Conservation (phyloP, 1,140 invertebrate genomes). For the Alviniconcha marisindica region DNA sequence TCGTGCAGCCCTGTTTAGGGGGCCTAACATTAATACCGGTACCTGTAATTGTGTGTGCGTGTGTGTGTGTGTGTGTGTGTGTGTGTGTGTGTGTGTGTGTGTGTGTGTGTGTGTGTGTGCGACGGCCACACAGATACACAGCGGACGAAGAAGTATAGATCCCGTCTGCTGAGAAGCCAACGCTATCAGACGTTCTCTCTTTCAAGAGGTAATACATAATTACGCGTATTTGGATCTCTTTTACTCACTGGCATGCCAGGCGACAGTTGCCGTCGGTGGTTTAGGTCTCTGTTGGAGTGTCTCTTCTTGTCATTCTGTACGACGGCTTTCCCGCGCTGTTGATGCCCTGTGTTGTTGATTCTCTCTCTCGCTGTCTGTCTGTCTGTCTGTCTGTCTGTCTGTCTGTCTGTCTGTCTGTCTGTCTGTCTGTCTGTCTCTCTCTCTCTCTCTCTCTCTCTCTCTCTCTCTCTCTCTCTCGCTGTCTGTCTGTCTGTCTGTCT, state of each 20-base stretch:
- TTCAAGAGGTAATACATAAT: not conserved
- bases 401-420: not conserved
- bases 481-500: constrained; percentile 19
- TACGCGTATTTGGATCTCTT: not conserved
- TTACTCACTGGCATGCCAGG: not conserved
- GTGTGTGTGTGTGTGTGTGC: not conserved
- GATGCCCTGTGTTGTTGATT: not conserved
- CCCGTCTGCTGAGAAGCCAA: not conserved
- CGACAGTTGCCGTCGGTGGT: not conserved
- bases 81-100: not conserved
- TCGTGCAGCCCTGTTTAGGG: too few species aligned
- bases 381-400: constrained; percentile 18
- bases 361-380: not conserved
- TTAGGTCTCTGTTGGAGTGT: not conserved
- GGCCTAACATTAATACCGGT: too few species aligned
- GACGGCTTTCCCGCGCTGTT: not conserved
- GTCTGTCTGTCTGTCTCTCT: constrained; percentile 18
- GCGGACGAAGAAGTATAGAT: not conserved
- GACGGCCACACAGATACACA: not conserved
- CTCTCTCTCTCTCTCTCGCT: constrained; percentile 6
- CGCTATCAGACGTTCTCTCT: too few species aligned
- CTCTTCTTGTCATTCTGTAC: not conserved
- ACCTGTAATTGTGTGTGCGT: constrained; percentile 4
- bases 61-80: constrained; percentile 16
- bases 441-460: constrained; percentile 27